These are phyloP conservation scores for Stomatorhinus ivindoensis DNA, from an alignment of 2,113 vertebrate genomes.

Conservation along the genomic window DNA sequence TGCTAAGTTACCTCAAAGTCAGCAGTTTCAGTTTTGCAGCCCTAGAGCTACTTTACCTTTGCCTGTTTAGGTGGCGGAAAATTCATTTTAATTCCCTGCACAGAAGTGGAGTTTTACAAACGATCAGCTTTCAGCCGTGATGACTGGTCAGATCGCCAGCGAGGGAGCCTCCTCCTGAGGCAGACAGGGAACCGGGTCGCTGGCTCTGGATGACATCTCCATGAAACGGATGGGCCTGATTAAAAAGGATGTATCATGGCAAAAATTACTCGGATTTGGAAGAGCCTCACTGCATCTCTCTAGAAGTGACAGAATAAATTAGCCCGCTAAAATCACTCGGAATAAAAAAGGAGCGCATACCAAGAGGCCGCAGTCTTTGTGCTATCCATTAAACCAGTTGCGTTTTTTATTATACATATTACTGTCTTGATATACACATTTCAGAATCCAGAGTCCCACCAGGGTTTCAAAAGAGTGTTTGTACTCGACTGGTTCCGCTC, in stretches of 20 bases:
- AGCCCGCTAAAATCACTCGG: neutral
- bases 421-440: neutral
- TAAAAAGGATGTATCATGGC: neutral
- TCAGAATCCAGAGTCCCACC: neutral
- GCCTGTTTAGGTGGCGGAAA: slow-evolving; percentile 22
- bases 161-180: neutral
- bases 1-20: slow-evolving; percentile 41
- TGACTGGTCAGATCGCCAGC: slow-evolving; percentile 12
- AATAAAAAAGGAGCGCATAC: neutral
- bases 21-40: slow-evolving; percentile 45
- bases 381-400: neutral
- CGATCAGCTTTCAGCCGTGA: slow-evolving; percentile 2
- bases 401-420: neutral
- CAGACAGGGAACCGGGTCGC: slow-evolving; percentile 22
- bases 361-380: neutral
- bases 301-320: slow-evolving; percentile 6
- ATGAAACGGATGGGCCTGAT: slow-evolving; percentile 6
- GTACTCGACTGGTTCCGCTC: neutral
- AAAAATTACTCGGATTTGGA: neutral
- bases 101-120: slow-evolving; percentile 28
- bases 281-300: neutral
- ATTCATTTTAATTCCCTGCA: slow-evolving; percentile 40
- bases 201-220: slow-evolving; percentile 4
- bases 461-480: neutral
- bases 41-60: slow-evolving; percentile 30